These are phyloP conservation scores for Odocoileus virginianus DNA, from an alignment of 2,113 vertebrate species.

Conservation along the genomic window DNA sequence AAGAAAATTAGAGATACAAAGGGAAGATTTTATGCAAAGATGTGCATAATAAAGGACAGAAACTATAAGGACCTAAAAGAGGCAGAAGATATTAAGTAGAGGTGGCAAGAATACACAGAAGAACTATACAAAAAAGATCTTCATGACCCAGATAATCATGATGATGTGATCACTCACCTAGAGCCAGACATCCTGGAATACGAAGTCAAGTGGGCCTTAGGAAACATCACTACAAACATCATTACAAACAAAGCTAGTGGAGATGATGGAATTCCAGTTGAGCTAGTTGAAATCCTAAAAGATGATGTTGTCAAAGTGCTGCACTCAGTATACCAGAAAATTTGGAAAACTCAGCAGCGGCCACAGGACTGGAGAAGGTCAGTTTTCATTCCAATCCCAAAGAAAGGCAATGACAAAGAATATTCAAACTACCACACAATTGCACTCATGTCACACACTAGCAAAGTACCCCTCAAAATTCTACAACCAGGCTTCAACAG, in stretches of 20 bases:
- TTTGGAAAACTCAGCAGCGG: not conserved
- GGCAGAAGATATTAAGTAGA: not conserved
- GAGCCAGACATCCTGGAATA: not conserved
- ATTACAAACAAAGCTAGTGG: not conserved
- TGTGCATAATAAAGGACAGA: not conserved
- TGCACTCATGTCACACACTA: not conserved
- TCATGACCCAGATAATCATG: not conserved
- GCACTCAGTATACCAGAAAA: not conserved
- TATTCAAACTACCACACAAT: not conserved
- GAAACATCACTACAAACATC: not conserved
- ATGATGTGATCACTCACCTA: not conserved
- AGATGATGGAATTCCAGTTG: not conserved
- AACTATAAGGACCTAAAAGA: not conserved
- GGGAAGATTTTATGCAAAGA: not conserved
- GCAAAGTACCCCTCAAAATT: not conserved
- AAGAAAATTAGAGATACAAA: not conserved
- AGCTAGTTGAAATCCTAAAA: not conserved
- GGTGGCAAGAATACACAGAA: not conserved
- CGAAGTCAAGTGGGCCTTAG: not conserved
- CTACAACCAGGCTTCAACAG: not conserved
- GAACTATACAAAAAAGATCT: not conserved
- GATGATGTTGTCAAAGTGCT: not conserved
- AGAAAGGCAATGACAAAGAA: not conserved
- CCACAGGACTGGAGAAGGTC: not conserved
- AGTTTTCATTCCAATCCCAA: not conserved